Conservation (phyloP, 2,113 vertebrate species). For the Cyanoramphus novaezelandiae region DNA sequence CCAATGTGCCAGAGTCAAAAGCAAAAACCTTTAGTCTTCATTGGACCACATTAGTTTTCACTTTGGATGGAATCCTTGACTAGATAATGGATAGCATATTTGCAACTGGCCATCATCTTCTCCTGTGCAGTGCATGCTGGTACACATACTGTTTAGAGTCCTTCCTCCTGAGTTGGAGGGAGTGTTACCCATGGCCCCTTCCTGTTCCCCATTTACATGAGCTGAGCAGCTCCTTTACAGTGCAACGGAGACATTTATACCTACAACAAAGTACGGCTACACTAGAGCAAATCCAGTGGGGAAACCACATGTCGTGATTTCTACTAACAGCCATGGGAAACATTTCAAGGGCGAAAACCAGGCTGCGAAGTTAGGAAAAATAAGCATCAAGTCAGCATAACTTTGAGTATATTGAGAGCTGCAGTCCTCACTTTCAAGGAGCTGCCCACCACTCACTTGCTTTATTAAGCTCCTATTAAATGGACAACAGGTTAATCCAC, state of each 20-base stretch:
- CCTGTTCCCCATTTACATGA: no score
- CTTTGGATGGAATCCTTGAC: not conserved
- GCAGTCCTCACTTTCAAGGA: not conserved
- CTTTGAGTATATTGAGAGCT: not conserved
- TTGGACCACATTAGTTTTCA: not conserved
- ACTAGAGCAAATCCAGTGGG: not conserved
- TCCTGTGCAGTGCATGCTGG: not conserved
- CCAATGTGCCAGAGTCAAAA: not conserved
- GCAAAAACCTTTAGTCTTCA: not conserved
- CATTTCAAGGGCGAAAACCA: not conserved
- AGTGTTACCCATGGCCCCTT: no score
- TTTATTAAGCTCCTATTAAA: not conserved
- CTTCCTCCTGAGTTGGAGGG: no score
- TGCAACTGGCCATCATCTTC: not conserved
- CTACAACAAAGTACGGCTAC: not conserved
- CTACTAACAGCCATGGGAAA: not conserved
- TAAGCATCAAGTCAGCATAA: not conserved
- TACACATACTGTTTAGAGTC: not conserved
- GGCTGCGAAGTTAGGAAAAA: not conserved
- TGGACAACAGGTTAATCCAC: not conserved
- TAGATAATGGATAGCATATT: not conserved
- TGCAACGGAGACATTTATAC: not conserved
- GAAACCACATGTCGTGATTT: not conserved
- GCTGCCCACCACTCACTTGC: not conserved
- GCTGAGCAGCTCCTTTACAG: not conserved